Evolutionary conservation across 2,797 vertebrate genomes (phyloP).

Genomic region (Cynopterus sphinx): DNA sequence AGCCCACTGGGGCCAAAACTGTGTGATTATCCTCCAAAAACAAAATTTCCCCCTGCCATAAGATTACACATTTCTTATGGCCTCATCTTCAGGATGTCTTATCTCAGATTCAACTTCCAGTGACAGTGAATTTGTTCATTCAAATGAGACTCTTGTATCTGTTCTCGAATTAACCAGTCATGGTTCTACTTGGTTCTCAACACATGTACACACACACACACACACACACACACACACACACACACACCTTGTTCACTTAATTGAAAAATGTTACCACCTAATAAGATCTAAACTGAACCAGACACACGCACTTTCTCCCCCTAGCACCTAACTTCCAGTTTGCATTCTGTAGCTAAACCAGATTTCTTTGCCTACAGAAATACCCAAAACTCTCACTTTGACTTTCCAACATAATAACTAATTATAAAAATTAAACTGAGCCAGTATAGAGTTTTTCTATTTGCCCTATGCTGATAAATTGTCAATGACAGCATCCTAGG

Average conservation of each 20-base stretch:
- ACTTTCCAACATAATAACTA: background rate
- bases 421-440: background rate
- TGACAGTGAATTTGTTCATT: background rate
- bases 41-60: background rate
- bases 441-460: background rate
- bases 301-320: background rate
- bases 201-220: background rate
- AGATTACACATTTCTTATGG: background rate
- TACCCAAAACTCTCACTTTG: background rate
- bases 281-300: background rate
- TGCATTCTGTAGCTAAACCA: background rate
- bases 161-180: background rate
- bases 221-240: no score
- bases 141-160: background rate
- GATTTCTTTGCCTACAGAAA: background rate
- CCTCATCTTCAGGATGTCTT: background rate
- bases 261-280: background rate
- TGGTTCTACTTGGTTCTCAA: background rate
- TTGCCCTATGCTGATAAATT: background rate
- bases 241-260: background rate
- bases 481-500: background rate
- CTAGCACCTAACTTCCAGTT: background rate
- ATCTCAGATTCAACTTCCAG: background rate
- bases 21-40: background rate
- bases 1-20: background rate